These are phyloP conservation scores for Hexactinellida sp. DNA, from an alignment of 37 sponge, comb jelly and placozoan species.

Conservation along the genomic window DNA sequence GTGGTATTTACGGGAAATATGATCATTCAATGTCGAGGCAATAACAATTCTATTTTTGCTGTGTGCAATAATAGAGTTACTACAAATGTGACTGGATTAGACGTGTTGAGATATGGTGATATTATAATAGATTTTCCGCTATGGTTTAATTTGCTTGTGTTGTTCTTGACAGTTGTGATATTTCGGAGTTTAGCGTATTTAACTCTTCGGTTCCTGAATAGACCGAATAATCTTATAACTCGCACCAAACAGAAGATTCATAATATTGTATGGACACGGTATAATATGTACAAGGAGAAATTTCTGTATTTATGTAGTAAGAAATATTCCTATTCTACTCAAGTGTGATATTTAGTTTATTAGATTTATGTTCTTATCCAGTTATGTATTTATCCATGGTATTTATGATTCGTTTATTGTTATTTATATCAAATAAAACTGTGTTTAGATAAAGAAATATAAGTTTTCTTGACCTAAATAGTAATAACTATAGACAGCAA, in stretches of 20 bases:
- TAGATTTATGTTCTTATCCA: too few relatives aligned
- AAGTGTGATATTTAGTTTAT: too few relatives aligned
- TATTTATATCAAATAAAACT: too few relatives aligned
- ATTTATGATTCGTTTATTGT: too few relatives aligned
- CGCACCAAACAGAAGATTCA: neutral
- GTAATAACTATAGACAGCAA: too few relatives aligned
- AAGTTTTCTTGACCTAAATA: too few relatives aligned
- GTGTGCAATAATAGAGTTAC: neutral
- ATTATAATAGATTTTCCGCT: slow-evolving; percentile 10
- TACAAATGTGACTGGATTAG: neutral
- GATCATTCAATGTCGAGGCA: neutral
- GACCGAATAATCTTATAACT: neutral
- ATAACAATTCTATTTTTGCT: neutral
- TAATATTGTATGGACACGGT: neutral
- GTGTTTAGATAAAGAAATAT: too few relatives aligned
- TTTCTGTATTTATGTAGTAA: neutral
- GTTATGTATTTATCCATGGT: too few relatives aligned
- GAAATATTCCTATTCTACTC: neutral
- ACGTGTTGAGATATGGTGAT: neutral
- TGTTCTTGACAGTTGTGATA: neutral
- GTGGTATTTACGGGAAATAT: slow-evolving; percentile 25
- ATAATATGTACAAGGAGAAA: neutral
- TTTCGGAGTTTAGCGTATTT: neutral
- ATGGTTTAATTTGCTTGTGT: neutral
- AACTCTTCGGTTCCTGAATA: neutral